Base-by-base conservation (phyloP, 2,888 invertebrate genomes). In the Allophyes oxyacanthae region DNA sequence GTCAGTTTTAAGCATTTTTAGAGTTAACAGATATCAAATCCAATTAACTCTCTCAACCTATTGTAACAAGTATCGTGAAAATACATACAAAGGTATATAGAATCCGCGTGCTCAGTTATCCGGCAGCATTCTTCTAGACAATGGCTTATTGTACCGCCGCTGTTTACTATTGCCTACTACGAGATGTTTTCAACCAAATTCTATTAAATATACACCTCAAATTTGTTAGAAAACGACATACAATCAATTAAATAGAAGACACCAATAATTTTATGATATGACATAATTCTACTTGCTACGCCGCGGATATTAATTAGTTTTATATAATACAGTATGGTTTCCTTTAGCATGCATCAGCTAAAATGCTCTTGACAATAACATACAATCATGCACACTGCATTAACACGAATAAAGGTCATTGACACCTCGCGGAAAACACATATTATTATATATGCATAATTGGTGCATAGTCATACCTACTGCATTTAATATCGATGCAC, bases 371-470 rank as follows among this genome's bases (percentile, higher is more conserved):
- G 62, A 67, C 68, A 53, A 50, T 50, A 72, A 32, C 46, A 50
- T 46, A 48, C 68, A 44, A 7, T 20, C 46, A 38, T 52, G 68
- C 63, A 14, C 73, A 72, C 55, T 70, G 69, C 76, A 72, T 50
- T 74, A 78, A 82, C 81, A 87, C 56, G 72, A 55, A 79, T 83
- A 72, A 62, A 78, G 86, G 84, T 86, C 87, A 72, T 74, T 84
- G 88, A 84, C 88, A 67, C 64, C 75, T 76, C 69, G 61, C 86
- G 86, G 86, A 86, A 86, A 82, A 83, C 66, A 49, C 36, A 57
- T 44, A n/a, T n/a, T n/a, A n/a, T n/a, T n/a, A n/a, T n/a, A 46
- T 54, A 37, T 62, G 59, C 60, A 70, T 51, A 53, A 64, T 65
- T 66, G n/a, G 42, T 70, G 43, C 49, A 64, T 42, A 37, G 49